phyloP scores from a whole-genome alignment of 2,113 vertebrate species.

The Naja naja region DNA sequence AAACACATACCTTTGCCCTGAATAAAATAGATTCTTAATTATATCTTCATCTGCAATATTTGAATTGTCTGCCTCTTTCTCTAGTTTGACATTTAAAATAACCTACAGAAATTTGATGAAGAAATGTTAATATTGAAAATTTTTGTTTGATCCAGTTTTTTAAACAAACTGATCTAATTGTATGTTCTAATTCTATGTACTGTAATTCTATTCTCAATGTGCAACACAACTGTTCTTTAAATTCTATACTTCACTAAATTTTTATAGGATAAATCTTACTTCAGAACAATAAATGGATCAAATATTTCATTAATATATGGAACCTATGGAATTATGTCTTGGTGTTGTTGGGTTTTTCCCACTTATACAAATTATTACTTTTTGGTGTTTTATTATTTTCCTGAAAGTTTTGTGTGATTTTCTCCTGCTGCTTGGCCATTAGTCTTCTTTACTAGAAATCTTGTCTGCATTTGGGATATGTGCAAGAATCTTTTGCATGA shows the following conservation, averaged over 20 bases:
- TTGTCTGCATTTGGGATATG: background rate
- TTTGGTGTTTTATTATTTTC: background rate
- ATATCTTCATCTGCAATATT: background rate
- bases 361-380: background rate
- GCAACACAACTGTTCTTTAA: background rate
- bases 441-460: background rate
- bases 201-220: background rate
- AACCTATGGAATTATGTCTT: background rate
- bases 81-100: background rate
- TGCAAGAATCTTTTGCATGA: background rate
- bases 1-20: background rate
- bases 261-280: background rate
- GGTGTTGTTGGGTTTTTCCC: background rate
- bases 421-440: background rate
- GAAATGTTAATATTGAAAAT: background rate
- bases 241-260: background rate
- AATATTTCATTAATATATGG: background rate
- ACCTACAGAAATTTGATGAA: background rate
- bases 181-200: background rate
- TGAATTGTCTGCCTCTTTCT: background rate
- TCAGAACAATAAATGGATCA: background rate
- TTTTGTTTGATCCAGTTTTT: background rate
- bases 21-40: background rate
- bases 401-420: background rate
- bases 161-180: background rate